Evolutionary conservation across 2,888 invertebrate species (phyloP), one percentile per base, ranked within the genome.

Genomic region (Brachyptera risi): DNA sequence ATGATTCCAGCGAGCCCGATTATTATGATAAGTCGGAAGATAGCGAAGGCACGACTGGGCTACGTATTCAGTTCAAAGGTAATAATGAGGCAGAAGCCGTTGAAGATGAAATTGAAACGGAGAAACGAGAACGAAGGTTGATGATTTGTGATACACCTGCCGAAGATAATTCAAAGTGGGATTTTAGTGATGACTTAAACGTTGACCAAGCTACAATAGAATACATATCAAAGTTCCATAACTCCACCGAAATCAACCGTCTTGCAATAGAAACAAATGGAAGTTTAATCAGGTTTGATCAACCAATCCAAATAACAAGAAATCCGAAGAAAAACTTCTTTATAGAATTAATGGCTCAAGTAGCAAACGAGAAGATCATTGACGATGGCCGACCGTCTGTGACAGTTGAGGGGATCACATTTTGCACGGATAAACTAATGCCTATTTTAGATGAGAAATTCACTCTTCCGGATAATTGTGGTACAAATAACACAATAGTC

Each of bases 41-140:
- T 37, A 75, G 73, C 59, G 69, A 68, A 37, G 69, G 71, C 62
- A 63, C 68, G 73, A 83, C 80, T 38, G 86, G 88, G 0, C 79
- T 91, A 11, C 80, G 86, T 17, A 92, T 92, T 66, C 87, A 90
- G 65, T 92, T 91, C 71, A 90, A 87, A 68, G 24, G 47, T 24
- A 89, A 90, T 23, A 91, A 90, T 73, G 85, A 90, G 44, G 93
- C 92, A 0, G 92, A 92, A 73, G 92, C 92, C 0, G 83, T 92
- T 0, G 92, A 92, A 59, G 71, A 71, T 62, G 60, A 72, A 69
- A 68, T 66, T 70, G 31, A 65, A 71, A 60, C 72, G 69, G 63
- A 59, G 21, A 61, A 61, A 42, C 56, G 61, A 9, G 61, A 59
- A 19, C 35, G 61, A 3, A 27, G 64, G 50, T 15, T 27, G 37